Conservation (phyloP, 2,113 vertebrate genomes). For the Ptychochromis oligacanthus region DNA sequence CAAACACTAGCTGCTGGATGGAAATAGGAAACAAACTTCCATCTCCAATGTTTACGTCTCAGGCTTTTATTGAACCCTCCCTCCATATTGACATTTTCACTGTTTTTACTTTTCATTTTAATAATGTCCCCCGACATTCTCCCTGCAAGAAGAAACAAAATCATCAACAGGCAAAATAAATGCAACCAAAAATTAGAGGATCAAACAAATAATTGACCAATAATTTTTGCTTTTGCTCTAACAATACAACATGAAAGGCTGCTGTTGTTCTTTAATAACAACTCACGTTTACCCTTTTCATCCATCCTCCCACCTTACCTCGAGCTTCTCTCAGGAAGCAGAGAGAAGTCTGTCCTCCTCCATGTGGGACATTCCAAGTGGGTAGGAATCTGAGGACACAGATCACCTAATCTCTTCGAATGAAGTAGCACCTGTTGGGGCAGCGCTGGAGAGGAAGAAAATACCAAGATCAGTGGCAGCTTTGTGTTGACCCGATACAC, state of each 20-base stretch:
- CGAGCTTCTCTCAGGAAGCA: slow-evolving; percentile 37
- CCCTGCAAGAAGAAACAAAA: background rate
- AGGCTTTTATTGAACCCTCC: background rate
- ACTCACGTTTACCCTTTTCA: slow-evolving; percentile 21
- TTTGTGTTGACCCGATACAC: slow-evolving; percentile 52
- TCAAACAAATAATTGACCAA: background rate
- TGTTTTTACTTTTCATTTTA: background rate
- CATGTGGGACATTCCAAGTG: slow-evolving; percentile 68
- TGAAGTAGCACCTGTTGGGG: slow-evolving; percentile 73
- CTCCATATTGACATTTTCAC: background rate
- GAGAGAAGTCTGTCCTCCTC: slow-evolving; percentile 40
- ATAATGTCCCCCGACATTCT: background rate
- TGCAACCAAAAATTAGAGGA: background rate
- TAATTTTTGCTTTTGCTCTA: background rate
- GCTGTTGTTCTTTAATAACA: background rate
- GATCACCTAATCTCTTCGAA: slow-evolving; percentile 73
- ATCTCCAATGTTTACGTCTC: background rate
- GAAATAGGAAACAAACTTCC: background rate
- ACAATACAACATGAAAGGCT: background rate
- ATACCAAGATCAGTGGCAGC: slow-evolving; percentile 54
- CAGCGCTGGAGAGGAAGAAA: slow-evolving; percentile 19
- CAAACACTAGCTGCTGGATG: background rate
- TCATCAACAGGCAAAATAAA: background rate
- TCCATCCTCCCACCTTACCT: slow-evolving; percentile 63
- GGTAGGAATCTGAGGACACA: slow-evolving; percentile 68